Evolutionary conservation across 2,888 invertebrate genomes (phyloP).

Genomic region (Drosophila aldrichi): DNA sequence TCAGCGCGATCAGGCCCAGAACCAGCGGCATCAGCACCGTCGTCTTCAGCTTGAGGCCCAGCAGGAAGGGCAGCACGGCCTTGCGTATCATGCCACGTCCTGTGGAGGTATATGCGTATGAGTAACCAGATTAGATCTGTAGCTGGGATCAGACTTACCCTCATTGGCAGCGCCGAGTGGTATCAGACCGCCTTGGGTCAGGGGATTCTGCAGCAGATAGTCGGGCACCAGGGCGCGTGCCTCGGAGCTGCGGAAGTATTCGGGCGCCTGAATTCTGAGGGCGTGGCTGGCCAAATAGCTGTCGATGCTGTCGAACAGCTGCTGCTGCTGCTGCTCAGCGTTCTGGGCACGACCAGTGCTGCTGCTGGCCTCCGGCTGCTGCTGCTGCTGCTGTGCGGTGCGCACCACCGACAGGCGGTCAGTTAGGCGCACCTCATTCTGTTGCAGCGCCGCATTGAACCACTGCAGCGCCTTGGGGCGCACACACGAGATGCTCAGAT

Average conservation of each 20-base stretch:
- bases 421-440: conserved; percentile 90
- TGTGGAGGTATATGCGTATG: conserved; percentile 80
- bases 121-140: background rate
- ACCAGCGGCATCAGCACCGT: conserved; percentile 93
- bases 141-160: conserved; percentile 65
- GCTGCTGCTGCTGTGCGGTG: conserved; percentile 78
- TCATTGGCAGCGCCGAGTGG: conserved; percentile 88
- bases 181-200: conserved; percentile 89
- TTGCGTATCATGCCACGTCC: conserved; percentile 94
- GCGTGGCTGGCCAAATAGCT: conserved; percentile 91
- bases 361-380: background rate
- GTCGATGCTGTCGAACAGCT: conserved; percentile 90
- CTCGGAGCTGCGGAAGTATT: conserved; percentile 86
- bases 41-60: conserved; percentile 94
- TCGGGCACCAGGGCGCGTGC: conserved; percentile 83
- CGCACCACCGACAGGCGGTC: conserved; percentile 91
- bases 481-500: conserved; percentile 90
- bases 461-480: conserved; percentile 92
- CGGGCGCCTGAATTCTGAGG: conserved; percentile 91
- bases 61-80: conserved; percentile 93
- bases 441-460: conserved; percentile 89
- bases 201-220: conserved; percentile 81
- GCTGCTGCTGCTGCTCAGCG: conserved; percentile 71
- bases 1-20: conserved; percentile 92
- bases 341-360: conserved; percentile 75